Conservation (phyloP, 2,888 invertebrate genomes). For the Mesoligia furuncula region DNA sequence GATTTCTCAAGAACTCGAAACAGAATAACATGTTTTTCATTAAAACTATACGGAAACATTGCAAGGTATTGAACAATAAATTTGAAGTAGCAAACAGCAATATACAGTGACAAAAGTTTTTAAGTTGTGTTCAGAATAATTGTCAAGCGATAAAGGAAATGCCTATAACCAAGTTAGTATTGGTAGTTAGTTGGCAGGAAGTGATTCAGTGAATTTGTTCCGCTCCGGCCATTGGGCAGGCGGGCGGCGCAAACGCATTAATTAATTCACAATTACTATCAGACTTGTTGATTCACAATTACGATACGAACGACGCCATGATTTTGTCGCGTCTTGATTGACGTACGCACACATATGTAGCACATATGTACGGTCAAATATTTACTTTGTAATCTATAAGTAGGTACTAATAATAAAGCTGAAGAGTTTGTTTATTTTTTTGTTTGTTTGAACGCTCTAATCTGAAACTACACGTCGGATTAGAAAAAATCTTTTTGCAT, state of each 20-base stretch:
- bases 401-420: not conserved
- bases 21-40: conserved; percentile 45
- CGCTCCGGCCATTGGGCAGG: conserved; percentile 45
- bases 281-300: conserved; percentile 41
- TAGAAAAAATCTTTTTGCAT: not conserved
- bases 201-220: conserved; percentile 60
- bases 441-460: not conserved
- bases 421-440: not conserved
- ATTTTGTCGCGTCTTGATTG: conserved; percentile 47
- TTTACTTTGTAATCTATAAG: conserved; percentile 16
- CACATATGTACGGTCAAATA: conserved; percentile 14
- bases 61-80: conserved; percentile 39
- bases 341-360: conserved; percentile 19
- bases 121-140: conserved; percentile 44
- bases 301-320: conserved; percentile 14
- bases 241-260: conserved; percentile 44
- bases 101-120: conserved; percentile 45
- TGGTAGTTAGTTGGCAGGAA: conserved; percentile 51
- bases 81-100: conserved; percentile 32
- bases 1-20: conserved; percentile 41
- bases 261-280: conserved; percentile 57
- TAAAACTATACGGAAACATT: conserved; percentile 51
- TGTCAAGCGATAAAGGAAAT: conserved; percentile 55
- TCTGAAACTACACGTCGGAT: not conserved
- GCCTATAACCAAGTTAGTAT: conserved; percentile 50